phyloP scores from a whole-genome alignment of 2,797 vertebrate species.

The Acropternis orthonyx region DNA sequence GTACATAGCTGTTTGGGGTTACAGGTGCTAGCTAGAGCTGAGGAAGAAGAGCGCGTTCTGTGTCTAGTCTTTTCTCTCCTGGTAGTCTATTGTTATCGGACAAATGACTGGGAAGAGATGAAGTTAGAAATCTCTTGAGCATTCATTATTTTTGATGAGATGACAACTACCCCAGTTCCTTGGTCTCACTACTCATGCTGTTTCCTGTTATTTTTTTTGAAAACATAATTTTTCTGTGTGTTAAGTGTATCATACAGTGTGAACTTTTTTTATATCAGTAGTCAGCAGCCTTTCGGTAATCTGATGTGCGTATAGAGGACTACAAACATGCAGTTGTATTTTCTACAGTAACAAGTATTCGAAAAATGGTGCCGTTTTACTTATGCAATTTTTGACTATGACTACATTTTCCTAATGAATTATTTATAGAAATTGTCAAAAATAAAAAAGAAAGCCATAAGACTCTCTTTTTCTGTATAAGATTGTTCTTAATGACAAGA shows the following conservation, averaged over 20 bases:
- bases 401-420: conserved; percentile 34
- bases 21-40: conserved; percentile 82
- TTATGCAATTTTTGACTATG: neutral
- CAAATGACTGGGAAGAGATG: conserved; percentile 75
- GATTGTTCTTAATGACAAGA: conserved; percentile 52
- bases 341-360: neutral
- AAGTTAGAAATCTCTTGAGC: conserved; percentile 81
- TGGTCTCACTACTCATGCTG: conserved; percentile 67
- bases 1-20: conserved; percentile 71
- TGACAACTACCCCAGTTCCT: conserved; percentile 76
- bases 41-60: conserved; percentile 43
- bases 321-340: neutral
- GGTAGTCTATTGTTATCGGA: conserved; percentile 73
- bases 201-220: conserved; percentile 62
- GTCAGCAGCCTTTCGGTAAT: neutral
- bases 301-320: neutral
- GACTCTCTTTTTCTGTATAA: conserved; percentile 42
- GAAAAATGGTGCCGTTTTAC: neutral
- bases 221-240: conserved; percentile 55
- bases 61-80: conserved; percentile 53
- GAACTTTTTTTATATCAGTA: conserved; percentile 18
- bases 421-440: conserved; percentile 37
- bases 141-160: conserved; percentile 88
- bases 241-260: conserved; percentile 61
- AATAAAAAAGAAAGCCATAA: conserved; percentile 48